Percentiles rank a stretch among this genome's conserved stretches.
These are phyloP conservation scores for Chlorospingus semifuscus DNA, from an alignment of 2,797 vertebrate genomes.

Conservation along the genomic window DNA sequence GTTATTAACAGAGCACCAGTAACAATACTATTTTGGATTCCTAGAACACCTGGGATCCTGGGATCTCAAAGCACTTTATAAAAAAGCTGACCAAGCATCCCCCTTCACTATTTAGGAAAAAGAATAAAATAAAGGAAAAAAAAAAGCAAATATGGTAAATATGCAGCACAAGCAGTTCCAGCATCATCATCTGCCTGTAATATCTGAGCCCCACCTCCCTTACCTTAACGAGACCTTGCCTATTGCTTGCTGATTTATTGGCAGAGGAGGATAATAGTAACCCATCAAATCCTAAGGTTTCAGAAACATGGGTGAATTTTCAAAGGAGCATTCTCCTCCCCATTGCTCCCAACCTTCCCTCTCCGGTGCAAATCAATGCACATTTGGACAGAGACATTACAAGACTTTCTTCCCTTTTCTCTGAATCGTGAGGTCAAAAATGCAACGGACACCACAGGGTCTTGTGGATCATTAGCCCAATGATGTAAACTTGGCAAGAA, in stretches of 20 bases:
- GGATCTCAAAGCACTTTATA: not conserved
- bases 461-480: not conserved
- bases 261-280: not conserved
- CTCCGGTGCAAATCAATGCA: accelerated
- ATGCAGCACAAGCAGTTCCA: not conserved
- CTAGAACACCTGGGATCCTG: not conserved
- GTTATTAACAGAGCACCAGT: not conserved
- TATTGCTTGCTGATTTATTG: not conserved
- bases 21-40: conserved; percentile 13
- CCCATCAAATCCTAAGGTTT: not conserved
- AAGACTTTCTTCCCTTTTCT: not conserved
- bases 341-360: not conserved
- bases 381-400: not conserved
- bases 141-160: not conserved
- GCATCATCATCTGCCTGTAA: not conserved
- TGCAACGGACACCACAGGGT: accelerated
- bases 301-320: not conserved
- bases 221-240: not conserved
- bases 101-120: not conserved
- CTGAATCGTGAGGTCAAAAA: not conserved
- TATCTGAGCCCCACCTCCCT: not conserved
- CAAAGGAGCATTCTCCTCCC: not conserved
- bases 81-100: not conserved
- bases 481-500: not conserved
- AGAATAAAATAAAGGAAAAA: not conserved